phyloP scores from a whole-genome alignment of 1,140 invertebrate species.

The Epicauta chinensis region DNA sequence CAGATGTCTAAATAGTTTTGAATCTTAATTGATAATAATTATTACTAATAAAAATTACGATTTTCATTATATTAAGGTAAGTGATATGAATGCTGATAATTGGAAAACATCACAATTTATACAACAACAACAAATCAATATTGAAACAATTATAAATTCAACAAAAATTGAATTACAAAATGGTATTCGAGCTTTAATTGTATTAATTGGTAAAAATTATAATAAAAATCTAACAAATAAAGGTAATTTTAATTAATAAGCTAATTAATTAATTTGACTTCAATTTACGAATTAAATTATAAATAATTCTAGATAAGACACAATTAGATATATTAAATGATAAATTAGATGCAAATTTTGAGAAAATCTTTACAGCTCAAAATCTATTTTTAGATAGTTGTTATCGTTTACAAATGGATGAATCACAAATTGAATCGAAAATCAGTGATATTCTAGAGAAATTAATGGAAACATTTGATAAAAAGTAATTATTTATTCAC shows the following conservation, averaged over 20 bases:
- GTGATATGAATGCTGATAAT: constrained; percentile 47
- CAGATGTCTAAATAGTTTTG: no score
- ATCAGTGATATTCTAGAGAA: constrained; percentile 52
- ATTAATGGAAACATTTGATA: constrained; percentile 51
- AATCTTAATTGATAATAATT: no score
- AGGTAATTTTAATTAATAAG: no score
- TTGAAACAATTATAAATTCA: constrained; percentile 47
- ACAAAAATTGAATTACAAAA: constrained; percentile 51
- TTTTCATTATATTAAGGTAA: constrained; percentile 42
- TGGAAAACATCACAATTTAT: constrained; percentile 47
- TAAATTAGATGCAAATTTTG: constrained; percentile 43
- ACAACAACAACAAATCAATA: constrained; percentile 45
- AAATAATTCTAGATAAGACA: constrained; percentile 13
- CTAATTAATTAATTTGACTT: no score
- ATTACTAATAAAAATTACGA: no score
- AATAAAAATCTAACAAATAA: constrained; percentile 17
- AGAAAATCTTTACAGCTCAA: constrained; percentile 51
- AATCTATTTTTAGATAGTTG: constrained; percentile 54
- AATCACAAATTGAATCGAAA: constrained; percentile 48
- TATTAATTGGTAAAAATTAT: constrained; percentile 37
- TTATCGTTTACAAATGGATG: constrained; percentile 52
- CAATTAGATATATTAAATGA: constrained; percentile 19
- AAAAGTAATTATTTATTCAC: constrained; percentile 43
- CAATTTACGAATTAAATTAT: neutral
- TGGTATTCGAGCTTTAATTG: constrained; percentile 45